Evolutionary conservation across 2,888 invertebrate genomes (phyloP).

Genomic region (Meta bourneti): DNA sequence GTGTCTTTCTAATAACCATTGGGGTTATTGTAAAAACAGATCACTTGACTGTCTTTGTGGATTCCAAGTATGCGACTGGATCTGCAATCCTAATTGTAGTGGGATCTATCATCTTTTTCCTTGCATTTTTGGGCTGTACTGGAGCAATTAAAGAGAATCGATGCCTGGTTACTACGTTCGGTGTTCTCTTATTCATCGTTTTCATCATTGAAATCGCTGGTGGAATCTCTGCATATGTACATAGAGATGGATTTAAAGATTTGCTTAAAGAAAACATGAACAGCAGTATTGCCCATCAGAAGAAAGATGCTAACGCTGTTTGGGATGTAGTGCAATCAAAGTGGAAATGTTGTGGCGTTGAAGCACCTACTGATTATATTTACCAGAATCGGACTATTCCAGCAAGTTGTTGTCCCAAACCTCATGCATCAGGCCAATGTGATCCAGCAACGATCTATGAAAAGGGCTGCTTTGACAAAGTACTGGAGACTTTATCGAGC

Average conservation of each 20-base stretch:
- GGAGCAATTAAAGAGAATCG: conserved; percentile 98
- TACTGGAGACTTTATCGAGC: conserved; percentile 5
- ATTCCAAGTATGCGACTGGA: conserved; percentile 90
- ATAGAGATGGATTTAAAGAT: conserved; percentile 84
- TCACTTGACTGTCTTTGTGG: conserved; percentile 85
- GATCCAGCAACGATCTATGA: no score
- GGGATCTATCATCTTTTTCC: conserved; percentile 92
- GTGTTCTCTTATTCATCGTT: conserved; percentile 88
- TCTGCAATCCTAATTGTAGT: conserved; percentile 93
- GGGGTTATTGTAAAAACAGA: conserved; percentile 86
- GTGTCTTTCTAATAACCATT: conserved; percentile 91
- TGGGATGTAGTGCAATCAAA: conserved; percentile 65
- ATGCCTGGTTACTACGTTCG: conserved; percentile 96
- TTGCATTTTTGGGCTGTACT: conserved; percentile 98
- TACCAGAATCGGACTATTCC: neutral
- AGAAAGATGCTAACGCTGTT: conserved; percentile 31
- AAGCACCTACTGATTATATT: conserved; percentile 19
- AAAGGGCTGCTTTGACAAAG: conserved; percentile 53
- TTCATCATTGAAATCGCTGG: conserved; percentile 90
- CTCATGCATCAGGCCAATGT: no score
- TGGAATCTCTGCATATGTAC: conserved; percentile 89
- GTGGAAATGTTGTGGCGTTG: conserved; percentile 68
- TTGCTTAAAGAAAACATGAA: conserved; percentile 59
- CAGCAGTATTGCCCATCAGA: neutral
- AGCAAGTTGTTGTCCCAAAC: conserved; percentile 2